Percentiles rank a stretch among this genome's conserved stretches.
These are phyloP conservation scores for Diloba caeruleocephala DNA, from an alignment of 2,888 invertebrate genomes.

Conservation along the genomic window DNA sequence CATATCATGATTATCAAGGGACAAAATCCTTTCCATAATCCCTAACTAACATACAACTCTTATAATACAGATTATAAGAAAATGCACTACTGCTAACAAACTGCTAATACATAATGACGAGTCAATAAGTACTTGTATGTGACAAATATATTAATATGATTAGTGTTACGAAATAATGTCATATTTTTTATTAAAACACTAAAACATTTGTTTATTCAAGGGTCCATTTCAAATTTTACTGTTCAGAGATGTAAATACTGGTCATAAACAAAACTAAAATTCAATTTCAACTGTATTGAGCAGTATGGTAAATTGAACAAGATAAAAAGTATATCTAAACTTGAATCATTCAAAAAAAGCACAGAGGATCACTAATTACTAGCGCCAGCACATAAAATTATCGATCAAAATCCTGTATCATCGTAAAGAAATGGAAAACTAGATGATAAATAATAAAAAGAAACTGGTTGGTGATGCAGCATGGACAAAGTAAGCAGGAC, in stretches of 20 bases:
- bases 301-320: slow-evolving; percentile 38
- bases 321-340: background rate
- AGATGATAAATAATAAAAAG: slow-evolving; percentile 56
- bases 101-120: no score
- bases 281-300: slow-evolving; percentile 8
- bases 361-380: background rate
- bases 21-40: no score
- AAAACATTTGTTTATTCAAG: background rate
- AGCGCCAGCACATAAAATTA: background rate
- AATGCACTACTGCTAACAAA: no score
- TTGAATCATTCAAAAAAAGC: background rate
- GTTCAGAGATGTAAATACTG: background rate
- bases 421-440: slow-evolving; percentile 10
- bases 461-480: slow-evolving; percentile 73
- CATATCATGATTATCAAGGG: no score
- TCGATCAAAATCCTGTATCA: background rate
- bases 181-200: background rate
- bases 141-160: background rate
- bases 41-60: no score
- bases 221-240: background rate
- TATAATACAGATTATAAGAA: background rate
- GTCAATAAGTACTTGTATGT: background rate
- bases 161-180: background rate
- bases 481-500: slow-evolving; percentile 48
- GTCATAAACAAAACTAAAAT: slow-evolving; percentile 21